Conservation (phyloP, 2,113 vertebrate species). For the Phycodurus eques region DNA sequence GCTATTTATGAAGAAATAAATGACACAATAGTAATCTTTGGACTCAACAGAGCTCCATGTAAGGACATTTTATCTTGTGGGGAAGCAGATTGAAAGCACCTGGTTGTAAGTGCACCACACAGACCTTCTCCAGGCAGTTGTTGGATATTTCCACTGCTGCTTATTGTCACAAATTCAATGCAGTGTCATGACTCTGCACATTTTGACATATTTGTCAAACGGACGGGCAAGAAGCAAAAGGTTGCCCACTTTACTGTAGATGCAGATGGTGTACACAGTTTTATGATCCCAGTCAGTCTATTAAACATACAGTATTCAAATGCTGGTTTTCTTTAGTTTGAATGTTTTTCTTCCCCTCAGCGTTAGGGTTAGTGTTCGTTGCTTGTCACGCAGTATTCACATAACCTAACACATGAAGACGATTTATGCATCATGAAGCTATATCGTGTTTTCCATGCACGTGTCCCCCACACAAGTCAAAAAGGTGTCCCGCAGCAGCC, state of each 20-base stretch:
- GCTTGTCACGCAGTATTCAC: neutral
- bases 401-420: neutral
- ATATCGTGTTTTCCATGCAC: neutral
- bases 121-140: slow-evolving; percentile 8
- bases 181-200: neutral
- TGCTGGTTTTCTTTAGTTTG: too few species aligned
- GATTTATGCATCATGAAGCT: neutral
- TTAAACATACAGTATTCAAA: too few species aligned
- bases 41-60: slow-evolving; percentile 44
- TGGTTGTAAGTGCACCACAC: slow-evolving; percentile 34
- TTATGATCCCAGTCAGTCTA: too few species aligned
- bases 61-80: slow-evolving; percentile 46
- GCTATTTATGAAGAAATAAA: slow-evolving; percentile 36
- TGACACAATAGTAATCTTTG: slow-evolving; percentile 21
- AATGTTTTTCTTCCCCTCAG: too few species aligned
- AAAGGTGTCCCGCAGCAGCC: neutral
- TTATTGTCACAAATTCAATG: neutral
- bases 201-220: neutral
- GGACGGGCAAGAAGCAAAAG: neutral
- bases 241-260: too few species aligned
- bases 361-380: too few species aligned
- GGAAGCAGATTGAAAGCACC: slow-evolving; percentile 56
- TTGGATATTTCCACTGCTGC: neutral
- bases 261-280: too few species aligned
- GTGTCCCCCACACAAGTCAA: neutral